Percentiles rank a stretch among this genome's conserved stretches.
Conservation (phyloP, 2,888 invertebrate genomes). For the Piscicola geometra region DNA sequence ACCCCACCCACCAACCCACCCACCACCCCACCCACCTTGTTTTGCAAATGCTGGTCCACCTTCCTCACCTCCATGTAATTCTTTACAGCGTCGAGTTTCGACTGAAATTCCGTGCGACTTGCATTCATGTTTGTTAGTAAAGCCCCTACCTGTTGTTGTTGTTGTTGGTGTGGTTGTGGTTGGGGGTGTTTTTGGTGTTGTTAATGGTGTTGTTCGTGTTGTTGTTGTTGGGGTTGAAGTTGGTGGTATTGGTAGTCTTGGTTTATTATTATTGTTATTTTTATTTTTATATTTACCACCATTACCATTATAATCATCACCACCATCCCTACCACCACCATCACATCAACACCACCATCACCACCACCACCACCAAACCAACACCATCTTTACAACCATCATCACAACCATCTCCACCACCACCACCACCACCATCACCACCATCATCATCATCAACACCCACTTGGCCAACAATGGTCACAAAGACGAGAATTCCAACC, state of each 20-base stretch:
- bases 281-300: too few relatives aligned
- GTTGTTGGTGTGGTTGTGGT: background rate
- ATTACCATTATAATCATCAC: background rate
- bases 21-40: background rate
- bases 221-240: background rate
- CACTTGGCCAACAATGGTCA: conserved; percentile 87
- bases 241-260: too few relatives aligned
- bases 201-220: background rate
- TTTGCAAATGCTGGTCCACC: conserved; percentile 71
- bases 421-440: background rate
- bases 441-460: background rate
- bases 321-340: too few relatives aligned
- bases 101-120: conserved; percentile 87
- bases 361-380: background rate
- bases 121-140: conserved; percentile 88
- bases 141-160: conserved; percentile 50
- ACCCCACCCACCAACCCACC: background rate
- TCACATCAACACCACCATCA: too few relatives aligned
- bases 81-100: conserved; percentile 83
- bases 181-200: background rate
- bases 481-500: conserved; percentile 89
- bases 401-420: background rate
- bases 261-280: too few relatives aligned
- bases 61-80: conserved; percentile 86
- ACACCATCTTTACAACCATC: background rate